A percentile compares a stretch with the other conserved stretches of the same genome.
Evolutionary conservation across 2,888 invertebrate species (phyloP).

Genomic region (Parnassius mnemosyne): DNA sequence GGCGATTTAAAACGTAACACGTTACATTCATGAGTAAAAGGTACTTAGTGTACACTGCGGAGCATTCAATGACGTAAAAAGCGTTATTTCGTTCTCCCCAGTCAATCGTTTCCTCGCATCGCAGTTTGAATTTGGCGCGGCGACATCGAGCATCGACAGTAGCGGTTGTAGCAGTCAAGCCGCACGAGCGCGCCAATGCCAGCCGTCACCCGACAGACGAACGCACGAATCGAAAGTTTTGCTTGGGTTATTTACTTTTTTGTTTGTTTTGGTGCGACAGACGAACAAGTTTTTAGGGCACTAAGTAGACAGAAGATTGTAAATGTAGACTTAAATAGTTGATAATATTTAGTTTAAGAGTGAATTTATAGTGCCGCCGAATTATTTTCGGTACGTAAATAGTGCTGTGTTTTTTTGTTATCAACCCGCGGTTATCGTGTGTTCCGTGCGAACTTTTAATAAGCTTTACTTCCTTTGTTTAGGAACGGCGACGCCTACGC

Average conservation of each 20-base stretch:
- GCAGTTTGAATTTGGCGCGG: constrained; percentile 75
- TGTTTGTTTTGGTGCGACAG: constrained; percentile 42
- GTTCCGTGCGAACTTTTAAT: constrained; percentile 62
- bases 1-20: constrained; percentile 23
- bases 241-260: constrained; percentile 53
- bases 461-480: constrained; percentile 74
- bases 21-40: constrained; percentile 22
- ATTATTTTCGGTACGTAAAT: neutral
- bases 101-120: constrained; percentile 20
- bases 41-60: constrained; percentile 14
- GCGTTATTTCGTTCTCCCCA: constrained; percentile 27
- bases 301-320: constrained; percentile 26
- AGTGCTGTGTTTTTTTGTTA: constrained; percentile 46
- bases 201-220: constrained; percentile 39
- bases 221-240: constrained; percentile 51
- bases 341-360: constrained; percentile 36
- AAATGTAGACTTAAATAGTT: constrained; percentile 19
- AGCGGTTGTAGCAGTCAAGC: constrained; percentile 43
- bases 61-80: constrained; percentile 19
- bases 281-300: constrained; percentile 41
- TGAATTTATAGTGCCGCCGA: constrained; percentile 38
- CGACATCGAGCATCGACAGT: constrained; percentile 28
- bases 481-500: constrained; percentile 66
- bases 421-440: constrained; percentile 58
- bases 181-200: constrained; percentile 55